A percentile compares a stretch with the other conserved stretches of the same genome.
Conservation (phyloP, 2,888 invertebrate species). For the Hypsopygia costalis region DNA sequence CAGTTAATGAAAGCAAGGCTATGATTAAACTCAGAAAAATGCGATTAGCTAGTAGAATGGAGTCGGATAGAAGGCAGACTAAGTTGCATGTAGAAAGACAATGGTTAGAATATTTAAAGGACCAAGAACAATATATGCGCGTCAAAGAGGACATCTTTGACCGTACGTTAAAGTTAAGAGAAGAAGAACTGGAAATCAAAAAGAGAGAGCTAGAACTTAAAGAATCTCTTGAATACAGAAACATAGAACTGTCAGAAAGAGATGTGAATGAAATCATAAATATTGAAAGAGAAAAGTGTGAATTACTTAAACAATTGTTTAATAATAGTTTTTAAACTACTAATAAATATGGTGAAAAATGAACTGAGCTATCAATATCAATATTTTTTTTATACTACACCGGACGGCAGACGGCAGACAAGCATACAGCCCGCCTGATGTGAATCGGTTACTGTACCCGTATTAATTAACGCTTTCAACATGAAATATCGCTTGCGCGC, state of each 20-base stretch:
- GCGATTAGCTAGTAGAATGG: slow-evolving; percentile 46
- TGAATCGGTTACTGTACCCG: too few species aligned
- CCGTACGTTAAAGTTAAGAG: slow-evolving; percentile 34
- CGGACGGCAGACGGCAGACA: too few species aligned
- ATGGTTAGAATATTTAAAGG: slow-evolving; percentile 46
- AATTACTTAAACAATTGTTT: slow-evolving; percentile 36
- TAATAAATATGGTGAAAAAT: not conserved
- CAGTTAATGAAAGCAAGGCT: slow-evolving; percentile 35
- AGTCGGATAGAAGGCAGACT: slow-evolving; percentile 42
- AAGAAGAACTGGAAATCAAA: slow-evolving; percentile 39
- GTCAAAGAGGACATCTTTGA: slow-evolving; percentile 37
- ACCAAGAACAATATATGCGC: slow-evolving; percentile 35
- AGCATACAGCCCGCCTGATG: too few species aligned
- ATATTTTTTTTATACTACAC: too few species aligned
- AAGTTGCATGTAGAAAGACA: slow-evolving; percentile 49
- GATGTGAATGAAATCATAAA: slow-evolving; percentile 35
- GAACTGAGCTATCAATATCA: too few species aligned
- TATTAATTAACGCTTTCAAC: too few species aligned
- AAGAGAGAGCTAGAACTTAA: slow-evolving; percentile 40
- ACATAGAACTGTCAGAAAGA: slow-evolving; percentile 38
- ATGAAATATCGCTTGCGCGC: too few species aligned
- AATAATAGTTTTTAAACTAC: slow-evolving; percentile 14
- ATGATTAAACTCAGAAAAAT: slow-evolving; percentile 45
- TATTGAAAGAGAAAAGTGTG: slow-evolving; percentile 44
- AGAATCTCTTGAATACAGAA: slow-evolving; percentile 39